These are phyloP conservation scores for Tapirus indicus DNA, from an alignment of 2,797 vertebrate genomes.

Conservation along the genomic window DNA sequence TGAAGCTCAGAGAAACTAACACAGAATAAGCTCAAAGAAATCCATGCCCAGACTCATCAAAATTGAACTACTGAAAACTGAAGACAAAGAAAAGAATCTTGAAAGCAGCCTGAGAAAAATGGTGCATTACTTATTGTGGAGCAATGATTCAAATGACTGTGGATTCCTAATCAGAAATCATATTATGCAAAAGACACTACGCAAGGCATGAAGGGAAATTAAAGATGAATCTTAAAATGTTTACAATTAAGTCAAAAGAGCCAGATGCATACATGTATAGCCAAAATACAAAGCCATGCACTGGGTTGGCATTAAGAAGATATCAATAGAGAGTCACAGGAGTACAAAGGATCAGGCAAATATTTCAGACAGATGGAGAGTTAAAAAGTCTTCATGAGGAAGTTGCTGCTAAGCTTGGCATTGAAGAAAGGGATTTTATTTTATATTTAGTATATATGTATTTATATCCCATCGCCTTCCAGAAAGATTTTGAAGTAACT, in stretches of 20 bases:
- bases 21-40: constrained; percentile 35
- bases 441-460: constrained; percentile 59
- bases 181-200: background rate
- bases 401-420: constrained; percentile 57
- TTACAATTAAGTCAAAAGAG: background rate
- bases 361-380: constrained; percentile 41
- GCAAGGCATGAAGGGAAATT: background rate
- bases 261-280: background rate
- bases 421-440: constrained; percentile 47
- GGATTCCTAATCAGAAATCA: background rate
- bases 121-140: background rate
- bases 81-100: constrained; percentile 27
- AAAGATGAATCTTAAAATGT: background rate
- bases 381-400: constrained; percentile 59
- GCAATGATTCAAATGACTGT: background rate
- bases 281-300: background rate
- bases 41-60: background rate
- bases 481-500: constrained; percentile 52
- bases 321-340: background rate
- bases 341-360: constrained; percentile 38
- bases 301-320: background rate
- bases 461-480: constrained; percentile 44
- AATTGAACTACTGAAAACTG: constrained; percentile 30
- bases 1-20: constrained; percentile 26
- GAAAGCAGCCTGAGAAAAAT: constrained; percentile 39